Percentiles rank a stretch among this genome's conserved stretches.
Conservation (phyloP, 2,113 vertebrate genomes). For the Thunnus maccoyii region DNA sequence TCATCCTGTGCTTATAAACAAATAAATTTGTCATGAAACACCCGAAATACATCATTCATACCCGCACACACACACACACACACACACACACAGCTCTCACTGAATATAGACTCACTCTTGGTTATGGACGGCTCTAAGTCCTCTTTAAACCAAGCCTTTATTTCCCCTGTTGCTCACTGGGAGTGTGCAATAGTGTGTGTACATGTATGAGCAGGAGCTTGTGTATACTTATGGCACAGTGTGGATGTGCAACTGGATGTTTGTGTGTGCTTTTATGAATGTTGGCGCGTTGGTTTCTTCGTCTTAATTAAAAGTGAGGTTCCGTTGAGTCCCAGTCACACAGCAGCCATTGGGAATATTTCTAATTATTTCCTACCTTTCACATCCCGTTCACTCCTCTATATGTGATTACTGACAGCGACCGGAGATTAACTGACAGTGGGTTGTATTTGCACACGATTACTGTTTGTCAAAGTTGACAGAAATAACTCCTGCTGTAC, state of each 20-base stretch:
- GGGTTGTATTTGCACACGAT: conserved; percentile 70
- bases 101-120: conserved; percentile 68
- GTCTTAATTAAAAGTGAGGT: conserved; percentile 81
- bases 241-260: conserved; percentile 41
- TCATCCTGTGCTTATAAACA: conserved; percentile 59
- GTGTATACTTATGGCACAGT: conserved; percentile 16
- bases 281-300: conserved; percentile 50
- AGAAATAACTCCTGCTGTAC: conserved; percentile 60
- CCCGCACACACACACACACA: conserved; percentile 24
- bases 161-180: conserved; percentile 81
- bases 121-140: conserved; percentile 73
- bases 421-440: conserved; percentile 76
- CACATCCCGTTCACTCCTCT: conserved; percentile 66
- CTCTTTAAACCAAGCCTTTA: conserved; percentile 81
- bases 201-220: conserved; percentile 16
- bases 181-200: conserved; percentile 38
- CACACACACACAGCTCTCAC: conserved; percentile 41
- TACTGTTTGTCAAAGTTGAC: conserved; percentile 71
- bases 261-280: conserved; percentile 28
- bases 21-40: conserved; percentile 62
- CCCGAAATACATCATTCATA: conserved; percentile 50
- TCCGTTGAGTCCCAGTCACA: conserved; percentile 61
- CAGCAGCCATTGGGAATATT: conserved; percentile 80
- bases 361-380: conserved; percentile 81
- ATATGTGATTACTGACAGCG: conserved; percentile 79